Conservation (phyloP, 2,797 vertebrate species). For the Lithobates sylvaticus region DNA sequence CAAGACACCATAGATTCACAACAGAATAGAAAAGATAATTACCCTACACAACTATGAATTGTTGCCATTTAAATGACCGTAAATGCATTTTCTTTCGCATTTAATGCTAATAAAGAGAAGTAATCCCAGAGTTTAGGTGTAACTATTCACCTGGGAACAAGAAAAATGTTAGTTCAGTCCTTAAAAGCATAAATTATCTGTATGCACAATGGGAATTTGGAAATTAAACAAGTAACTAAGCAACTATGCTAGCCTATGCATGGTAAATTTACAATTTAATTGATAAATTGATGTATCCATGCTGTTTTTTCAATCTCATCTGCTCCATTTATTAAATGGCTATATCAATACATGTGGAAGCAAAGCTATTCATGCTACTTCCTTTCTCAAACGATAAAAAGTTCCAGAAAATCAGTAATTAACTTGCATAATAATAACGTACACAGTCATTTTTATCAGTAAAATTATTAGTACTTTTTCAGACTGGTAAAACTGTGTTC, state of each 20-base stretch:
- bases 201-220: background rate
- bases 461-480: too few relatives aligned
- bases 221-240: background rate
- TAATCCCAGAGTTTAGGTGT: background rate
- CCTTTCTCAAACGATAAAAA: too few relatives aligned
- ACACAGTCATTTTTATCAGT: too few relatives aligned
- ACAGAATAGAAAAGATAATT: too few relatives aligned
- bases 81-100: background rate
- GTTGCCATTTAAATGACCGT: background rate
- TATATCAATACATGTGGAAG: background rate
- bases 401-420: too few relatives aligned
- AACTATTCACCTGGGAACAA: background rate
- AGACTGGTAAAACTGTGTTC: too few relatives aligned
- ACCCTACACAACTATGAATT: background rate
- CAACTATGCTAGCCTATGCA: background rate
- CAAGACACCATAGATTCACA: too few relatives aligned
- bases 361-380: too few relatives aligned
- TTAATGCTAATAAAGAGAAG: constrained; percentile 4
- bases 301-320: background rate
- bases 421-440: too few relatives aligned
- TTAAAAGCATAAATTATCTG: background rate
- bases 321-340: background rate
- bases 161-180: background rate
- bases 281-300: background rate
- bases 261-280: background rate